Evolutionary conservation across 2,888 invertebrate genomes (phyloP).

Genomic region (Syrphus vitripennis): DNA sequence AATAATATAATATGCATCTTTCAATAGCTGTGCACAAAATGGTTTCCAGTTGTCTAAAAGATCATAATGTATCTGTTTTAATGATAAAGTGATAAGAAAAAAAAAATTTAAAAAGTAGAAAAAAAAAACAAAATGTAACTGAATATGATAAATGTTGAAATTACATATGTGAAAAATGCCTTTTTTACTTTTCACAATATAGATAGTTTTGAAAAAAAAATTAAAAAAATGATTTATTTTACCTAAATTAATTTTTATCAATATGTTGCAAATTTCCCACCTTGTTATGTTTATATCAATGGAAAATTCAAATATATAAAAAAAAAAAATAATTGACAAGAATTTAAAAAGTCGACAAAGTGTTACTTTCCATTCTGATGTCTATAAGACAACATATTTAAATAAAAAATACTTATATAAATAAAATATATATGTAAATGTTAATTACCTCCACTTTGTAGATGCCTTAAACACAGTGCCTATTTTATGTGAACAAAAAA

Average conservation of each 20-base stretch:
- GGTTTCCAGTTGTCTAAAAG: conserved; percentile 71
- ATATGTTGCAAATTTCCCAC: conserved; percentile 41
- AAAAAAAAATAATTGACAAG: conserved; percentile 48
- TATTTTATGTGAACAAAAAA: conserved; percentile 80
- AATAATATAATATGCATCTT: conserved; percentile 63
- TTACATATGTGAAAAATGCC: conserved; percentile 59
- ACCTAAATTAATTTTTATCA: conserved; percentile 1
- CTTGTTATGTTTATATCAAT: neutral
- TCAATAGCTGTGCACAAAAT: conserved; percentile 73
- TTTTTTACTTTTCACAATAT: conserved; percentile 56
- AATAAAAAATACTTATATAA: conserved; percentile 40
- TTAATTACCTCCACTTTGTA: conserved; percentile 85
- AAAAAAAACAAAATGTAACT: conserved; percentile 4
- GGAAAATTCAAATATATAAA: conserved; percentile 56
- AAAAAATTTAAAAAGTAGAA: neutral
- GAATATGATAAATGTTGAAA: conserved; percentile 57
- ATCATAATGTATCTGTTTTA: conserved; percentile 37
- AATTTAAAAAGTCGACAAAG: conserved; percentile 51
- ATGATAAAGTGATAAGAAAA: conserved; percentile 59
- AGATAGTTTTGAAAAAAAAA: conserved; percentile 22
- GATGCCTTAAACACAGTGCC: conserved; percentile 94
- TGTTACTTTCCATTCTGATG: conserved; percentile 43
- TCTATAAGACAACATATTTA: conserved; percentile 12
- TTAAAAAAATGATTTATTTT: neutral
- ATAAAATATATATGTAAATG: conserved; percentile 65